Base-by-base conservation (phyloP, 2,113 vertebrate genomes). In the Alligator sinensis region DNA sequence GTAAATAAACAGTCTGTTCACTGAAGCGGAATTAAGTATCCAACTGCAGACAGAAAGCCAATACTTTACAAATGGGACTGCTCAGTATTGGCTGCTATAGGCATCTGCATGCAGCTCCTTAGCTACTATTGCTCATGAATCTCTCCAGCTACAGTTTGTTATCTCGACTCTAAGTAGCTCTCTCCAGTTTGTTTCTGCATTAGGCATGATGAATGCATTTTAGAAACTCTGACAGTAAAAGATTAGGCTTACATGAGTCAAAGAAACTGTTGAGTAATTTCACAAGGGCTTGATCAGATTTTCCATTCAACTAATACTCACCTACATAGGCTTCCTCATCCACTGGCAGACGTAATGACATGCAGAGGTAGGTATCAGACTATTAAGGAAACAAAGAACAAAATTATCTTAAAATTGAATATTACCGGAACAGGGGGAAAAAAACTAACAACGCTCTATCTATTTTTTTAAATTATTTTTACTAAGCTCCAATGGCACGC, bases 301-400 rank as follows among this genome's bases (percentile, higher is more conserved):
- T 91, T 87, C 21, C 66, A 88, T 25, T 77, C 54, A 90, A 83
- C 7, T 64, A 77, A 19, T 94, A 98, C 99, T 99, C 95, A 99
- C 99, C 99, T 94, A 99, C 98, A 70, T 99, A 99, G 54, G 98
- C 95, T 95, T 99, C 99, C 92, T 96, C 97, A 88, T 95, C 97
- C 54, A 98, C 97, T 1, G 99, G 99, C 90, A 99, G 97, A 74
- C 97, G 97, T 96, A 98, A 94, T 14, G 98, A 98, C 98, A 98
- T 98, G 97, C 99, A 99, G 94, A 99, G 97, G 98, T 99, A 99
- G 12, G 99, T 98, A 96, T 99, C 99, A 2, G 99, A 99, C 99
- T 99, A 96, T 97, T 96, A 97, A 81, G 96, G 90, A 96, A 90
- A 59, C 96, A 79, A 88, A 88, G 80, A 81, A 83, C n/a, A 95